These are phyloP conservation scores for Mnemiopsis leidyi DNA, from an alignment of 37 sponge, comb jelly and placozoan genomes.

Conservation along the genomic window DNA sequence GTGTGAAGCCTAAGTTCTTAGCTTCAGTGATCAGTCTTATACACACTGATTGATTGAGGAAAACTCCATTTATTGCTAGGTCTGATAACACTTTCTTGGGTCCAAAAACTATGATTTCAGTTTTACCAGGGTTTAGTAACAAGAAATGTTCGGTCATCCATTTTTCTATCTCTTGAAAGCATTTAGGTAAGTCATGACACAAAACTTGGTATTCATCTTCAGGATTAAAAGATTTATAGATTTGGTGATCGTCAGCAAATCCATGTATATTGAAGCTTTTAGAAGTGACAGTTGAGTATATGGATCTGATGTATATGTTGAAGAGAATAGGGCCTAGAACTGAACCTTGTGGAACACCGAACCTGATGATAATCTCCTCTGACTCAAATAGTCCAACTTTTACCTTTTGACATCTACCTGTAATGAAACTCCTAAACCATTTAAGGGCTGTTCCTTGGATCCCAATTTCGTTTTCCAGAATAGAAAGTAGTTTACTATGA, in stretches of 20 bases:
- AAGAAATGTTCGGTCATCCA: neutral
- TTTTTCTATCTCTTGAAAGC: neutral
- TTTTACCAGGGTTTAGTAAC: neutral
- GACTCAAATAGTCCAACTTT: neutral
- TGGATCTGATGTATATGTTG: neutral
- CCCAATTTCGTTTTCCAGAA: neutral
- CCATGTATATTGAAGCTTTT: neutral
- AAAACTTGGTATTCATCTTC: neutral
- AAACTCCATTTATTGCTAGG: neutral
- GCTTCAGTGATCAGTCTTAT: neutral
- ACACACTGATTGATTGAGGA: neutral
- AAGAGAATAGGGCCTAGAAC: too few relatives aligned
- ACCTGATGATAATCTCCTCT: neutral
- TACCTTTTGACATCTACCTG: neutral
- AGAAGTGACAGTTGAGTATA: neutral
- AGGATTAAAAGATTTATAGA: neutral
- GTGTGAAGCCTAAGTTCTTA: neutral
- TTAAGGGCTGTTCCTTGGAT: neutral
- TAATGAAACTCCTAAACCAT: neutral
- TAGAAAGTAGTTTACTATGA: neutral
- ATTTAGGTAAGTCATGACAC: neutral
- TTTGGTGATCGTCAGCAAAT: neutral
- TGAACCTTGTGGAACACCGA: too few relatives aligned
- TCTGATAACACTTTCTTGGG: neutral
- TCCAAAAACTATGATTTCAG: neutral